Conservation (phyloP, 1,140 invertebrate species). For the Spodoptera frugiperda region DNA sequence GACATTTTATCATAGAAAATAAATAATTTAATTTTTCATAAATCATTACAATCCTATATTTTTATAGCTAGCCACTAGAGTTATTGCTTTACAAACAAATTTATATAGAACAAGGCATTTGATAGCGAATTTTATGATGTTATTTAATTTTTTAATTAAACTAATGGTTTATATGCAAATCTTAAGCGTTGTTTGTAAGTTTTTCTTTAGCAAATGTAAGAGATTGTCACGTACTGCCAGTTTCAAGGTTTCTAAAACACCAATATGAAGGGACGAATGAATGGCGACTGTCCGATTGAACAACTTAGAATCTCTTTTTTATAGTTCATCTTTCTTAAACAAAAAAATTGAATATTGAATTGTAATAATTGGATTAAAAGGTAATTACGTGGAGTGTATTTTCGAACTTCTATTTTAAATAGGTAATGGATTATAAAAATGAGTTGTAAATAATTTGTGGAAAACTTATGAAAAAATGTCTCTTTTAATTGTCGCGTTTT, state of each 20-base stretch:
- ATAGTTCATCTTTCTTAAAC: constrained; percentile 25
- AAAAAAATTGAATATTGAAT: constrained; percentile 17
- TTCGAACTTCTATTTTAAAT: constrained; percentile 23
- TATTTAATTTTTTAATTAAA: constrained; percentile 68
- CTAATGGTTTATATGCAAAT: constrained; percentile 70
- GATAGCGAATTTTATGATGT: constrained; percentile 77
- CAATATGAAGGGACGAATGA: constrained; percentile 66
- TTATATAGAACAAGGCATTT: constrained; percentile 69
- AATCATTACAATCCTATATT: constrained; percentile 51
- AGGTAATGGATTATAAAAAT: constrained; percentile 11
- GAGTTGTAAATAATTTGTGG: constrained; percentile 27
- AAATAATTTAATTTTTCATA: constrained; percentile 13
- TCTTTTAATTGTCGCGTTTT: not conserved
- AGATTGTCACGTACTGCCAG: constrained; percentile 81
- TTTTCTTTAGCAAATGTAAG: constrained; percentile 73
- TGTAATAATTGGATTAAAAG: constrained; percentile 12
- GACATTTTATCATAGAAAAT: constrained; percentile 28
- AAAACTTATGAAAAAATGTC: constrained; percentile 6
- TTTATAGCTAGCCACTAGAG: constrained; percentile 54
- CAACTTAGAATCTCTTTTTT: constrained; percentile 43
- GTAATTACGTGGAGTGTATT: constrained; percentile 24
- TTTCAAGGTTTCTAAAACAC: constrained; percentile 80
- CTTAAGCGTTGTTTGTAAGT: constrained; percentile 69
- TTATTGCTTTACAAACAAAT: constrained; percentile 67
- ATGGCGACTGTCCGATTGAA: constrained; percentile 54